Conservation (phyloP, 1,140 invertebrate species). For the Latrodectus geometricus region DNA sequence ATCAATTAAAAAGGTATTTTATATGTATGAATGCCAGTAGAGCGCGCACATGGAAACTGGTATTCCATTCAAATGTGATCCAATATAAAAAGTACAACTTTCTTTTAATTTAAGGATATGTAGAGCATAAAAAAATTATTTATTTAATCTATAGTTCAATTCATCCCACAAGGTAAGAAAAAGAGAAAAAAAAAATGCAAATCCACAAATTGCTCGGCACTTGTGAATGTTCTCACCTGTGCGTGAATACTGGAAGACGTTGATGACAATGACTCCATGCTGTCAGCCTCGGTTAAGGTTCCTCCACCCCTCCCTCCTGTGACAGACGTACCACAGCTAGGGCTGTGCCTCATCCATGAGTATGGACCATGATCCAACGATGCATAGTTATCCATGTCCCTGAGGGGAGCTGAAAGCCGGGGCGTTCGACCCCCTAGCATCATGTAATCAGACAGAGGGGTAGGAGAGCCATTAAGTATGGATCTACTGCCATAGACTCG, state of each 20-base stretch:
- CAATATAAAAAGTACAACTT: too few species aligned
- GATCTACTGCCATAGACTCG: conserved; percentile 67
- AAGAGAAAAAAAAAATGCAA: too few species aligned
- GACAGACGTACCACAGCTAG: conserved; percentile 74
- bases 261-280: conserved; percentile 78
- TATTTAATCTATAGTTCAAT: too few species aligned
- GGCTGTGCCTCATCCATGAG: conserved; percentile 75
- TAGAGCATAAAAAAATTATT: too few species aligned
- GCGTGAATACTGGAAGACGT: conserved; percentile 72
- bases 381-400: conserved; percentile 68
- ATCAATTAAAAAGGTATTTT: too few species aligned
- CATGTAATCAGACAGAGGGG: conserved; percentile 51
- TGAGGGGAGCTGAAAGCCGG: conserved; percentile 14
- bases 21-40: too few species aligned
- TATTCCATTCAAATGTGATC: too few species aligned
- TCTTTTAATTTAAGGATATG: too few species aligned
- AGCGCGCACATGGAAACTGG: too few species aligned
- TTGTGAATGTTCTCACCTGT: conserved; percentile 63
- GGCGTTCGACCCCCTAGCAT: conserved; percentile 1
- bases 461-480: conserved; percentile 32
- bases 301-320: conserved; percentile 64
- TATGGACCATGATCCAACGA: conserved; percentile 63
- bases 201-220: neutral
- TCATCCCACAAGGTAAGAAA: too few species aligned
- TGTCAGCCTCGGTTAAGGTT: conserved; percentile 77